Evolutionary conservation across 2,113 vertebrate genomes (phyloP).

Genomic region (Chrysemys picta): DNA sequence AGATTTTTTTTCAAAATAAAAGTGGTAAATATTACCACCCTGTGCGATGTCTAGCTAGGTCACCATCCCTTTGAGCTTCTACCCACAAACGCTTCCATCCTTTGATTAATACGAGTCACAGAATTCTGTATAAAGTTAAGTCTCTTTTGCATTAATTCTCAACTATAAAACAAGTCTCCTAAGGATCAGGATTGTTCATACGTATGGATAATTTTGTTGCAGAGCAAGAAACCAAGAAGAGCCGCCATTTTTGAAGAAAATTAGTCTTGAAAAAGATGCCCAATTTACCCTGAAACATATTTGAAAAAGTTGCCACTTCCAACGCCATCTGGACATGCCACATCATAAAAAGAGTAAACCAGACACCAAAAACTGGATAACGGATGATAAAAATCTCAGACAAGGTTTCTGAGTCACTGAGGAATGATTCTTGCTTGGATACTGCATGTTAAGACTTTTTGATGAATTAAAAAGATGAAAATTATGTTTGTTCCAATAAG

Average conservation of each 20-base stretch:
- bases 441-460: not conserved
- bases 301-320: not conserved
- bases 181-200: not conserved
- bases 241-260: not conserved
- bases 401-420: conserved; percentile 23
- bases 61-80: not conserved
- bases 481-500: not conserved
- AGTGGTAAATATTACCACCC: not conserved
- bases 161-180: not conserved
- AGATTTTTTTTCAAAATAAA: not conserved
- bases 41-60: not conserved
- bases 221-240: not conserved
- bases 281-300: conserved; percentile 5
- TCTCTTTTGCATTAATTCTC: not conserved
- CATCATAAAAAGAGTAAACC: conserved; percentile 16
- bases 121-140: not conserved
- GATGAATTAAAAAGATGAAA: not conserved
- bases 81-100: not conserved
- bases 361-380: conserved; percentile 50
- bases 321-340: conserved; percentile 28
- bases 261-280: not conserved
- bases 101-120: not conserved
- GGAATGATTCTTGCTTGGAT: conserved; percentile 25
- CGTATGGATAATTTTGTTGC: not conserved
- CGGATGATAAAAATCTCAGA: conserved; percentile 59